Conservation (phyloP, 2,113 vertebrate species). For the Gymnocephalus cernua region DNA sequence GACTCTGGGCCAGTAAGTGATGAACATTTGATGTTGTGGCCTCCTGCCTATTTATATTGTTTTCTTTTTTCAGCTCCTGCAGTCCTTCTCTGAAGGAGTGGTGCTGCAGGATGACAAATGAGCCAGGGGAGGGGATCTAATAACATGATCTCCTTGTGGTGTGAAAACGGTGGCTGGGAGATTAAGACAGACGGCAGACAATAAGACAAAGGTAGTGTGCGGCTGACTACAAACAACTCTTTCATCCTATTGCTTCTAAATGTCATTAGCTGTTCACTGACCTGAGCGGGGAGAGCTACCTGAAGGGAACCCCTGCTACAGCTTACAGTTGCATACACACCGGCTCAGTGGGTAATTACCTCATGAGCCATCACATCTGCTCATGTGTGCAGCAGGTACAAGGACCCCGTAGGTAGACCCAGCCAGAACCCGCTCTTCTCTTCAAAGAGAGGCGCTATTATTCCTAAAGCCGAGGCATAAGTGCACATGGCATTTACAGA, state of each 20-base stretch:
- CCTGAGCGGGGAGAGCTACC: constrained; percentile 69
- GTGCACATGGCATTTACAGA: constrained; percentile 44
- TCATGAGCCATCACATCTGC: constrained; percentile 70
- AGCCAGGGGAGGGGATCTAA: constrained; percentile 79
- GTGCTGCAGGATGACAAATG: constrained; percentile 81
- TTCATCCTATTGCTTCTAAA: constrained; percentile 77
- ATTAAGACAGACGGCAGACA: constrained; percentile 80
- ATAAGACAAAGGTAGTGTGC: constrained; percentile 77
- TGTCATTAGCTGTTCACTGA: constrained; percentile 81
- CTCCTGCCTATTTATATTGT: constrained; percentile 69
- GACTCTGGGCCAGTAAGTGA: constrained; percentile 63
- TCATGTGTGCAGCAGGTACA: constrained; percentile 72
- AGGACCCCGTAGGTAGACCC: constrained; percentile 51
- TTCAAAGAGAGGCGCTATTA: constrained; percentile 34
- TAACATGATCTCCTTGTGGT: constrained; percentile 80
- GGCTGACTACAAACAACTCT: constrained; percentile 76
- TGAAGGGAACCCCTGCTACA: constrained; percentile 74
- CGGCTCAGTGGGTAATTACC: constrained; percentile 77
- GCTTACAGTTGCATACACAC: constrained; percentile 67
- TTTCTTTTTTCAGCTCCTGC: constrained; percentile 63
- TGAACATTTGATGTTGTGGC: constrained; percentile 68
- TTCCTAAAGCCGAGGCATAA: constrained; percentile 41
- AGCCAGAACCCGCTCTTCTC: constrained; percentile 41
- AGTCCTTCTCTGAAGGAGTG: constrained; percentile 62
- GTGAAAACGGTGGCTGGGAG: constrained; percentile 75